Percentiles rank a stretch among this genome's conserved stretches.
These are phyloP conservation scores for Tenualosa ilisha DNA, from an alignment of 2,797 vertebrate species.

Conservation along the genomic window DNA sequence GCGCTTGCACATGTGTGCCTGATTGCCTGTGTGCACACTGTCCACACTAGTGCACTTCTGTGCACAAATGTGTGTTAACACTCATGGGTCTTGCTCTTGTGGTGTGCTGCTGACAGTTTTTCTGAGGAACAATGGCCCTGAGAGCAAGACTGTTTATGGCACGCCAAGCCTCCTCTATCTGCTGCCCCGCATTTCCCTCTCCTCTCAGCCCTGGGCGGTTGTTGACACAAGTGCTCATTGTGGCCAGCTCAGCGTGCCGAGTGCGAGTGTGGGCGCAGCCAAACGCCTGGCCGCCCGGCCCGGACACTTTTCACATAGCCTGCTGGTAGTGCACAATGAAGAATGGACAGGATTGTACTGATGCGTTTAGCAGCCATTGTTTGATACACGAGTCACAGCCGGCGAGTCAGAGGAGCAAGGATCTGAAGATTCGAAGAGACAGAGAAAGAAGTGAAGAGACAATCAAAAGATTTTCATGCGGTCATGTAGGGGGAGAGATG, in stretches of 20 bases:
- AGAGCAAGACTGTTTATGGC: slow-evolving; percentile 31
- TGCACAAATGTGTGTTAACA: background rate
- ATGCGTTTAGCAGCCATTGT: slow-evolving; percentile 30
- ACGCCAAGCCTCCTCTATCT: slow-evolving; percentile 32
- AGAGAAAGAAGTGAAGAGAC: background rate
- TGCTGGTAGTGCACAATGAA: slow-evolving; percentile 54
- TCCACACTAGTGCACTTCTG: background rate
- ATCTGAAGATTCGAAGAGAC: background rate
- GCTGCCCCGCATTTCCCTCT: slow-evolving; percentile 36
- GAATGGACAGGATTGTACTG: slow-evolving; percentile 30
- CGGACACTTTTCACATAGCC: slow-evolving; percentile 46
- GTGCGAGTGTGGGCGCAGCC: slow-evolving; percentile 36
- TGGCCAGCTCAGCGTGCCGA: slow-evolving; percentile 18
- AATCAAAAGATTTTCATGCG: background rate
- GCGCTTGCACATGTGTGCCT: background rate
- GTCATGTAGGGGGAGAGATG: background rate
- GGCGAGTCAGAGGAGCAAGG: background rate
- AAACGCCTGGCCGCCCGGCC: slow-evolving; percentile 24
- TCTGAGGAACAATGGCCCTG: slow-evolving; percentile 30
- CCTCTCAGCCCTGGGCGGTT: slow-evolving; percentile 35
- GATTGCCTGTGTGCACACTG: background rate
- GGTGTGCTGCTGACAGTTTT: slow-evolving; percentile 4
- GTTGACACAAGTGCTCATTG: slow-evolving; percentile 50
- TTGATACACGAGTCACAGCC: slow-evolving; percentile 6
- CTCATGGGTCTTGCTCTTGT: slow-evolving; percentile 4